These are phyloP conservation scores for Ophioninae sp. DNA, from an alignment of 2,888 invertebrate species.

Conservation along the genomic window DNA sequence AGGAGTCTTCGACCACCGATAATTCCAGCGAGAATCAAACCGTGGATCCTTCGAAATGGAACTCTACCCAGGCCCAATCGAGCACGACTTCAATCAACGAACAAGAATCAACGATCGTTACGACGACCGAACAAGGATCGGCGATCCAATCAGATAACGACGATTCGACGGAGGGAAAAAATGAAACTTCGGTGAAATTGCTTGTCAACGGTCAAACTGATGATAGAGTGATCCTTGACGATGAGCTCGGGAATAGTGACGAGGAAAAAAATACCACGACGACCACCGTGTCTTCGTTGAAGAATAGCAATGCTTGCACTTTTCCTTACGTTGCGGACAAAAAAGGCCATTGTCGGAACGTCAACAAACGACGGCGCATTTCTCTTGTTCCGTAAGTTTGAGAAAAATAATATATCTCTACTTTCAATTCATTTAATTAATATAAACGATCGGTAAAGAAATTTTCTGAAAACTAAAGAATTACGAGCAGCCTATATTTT, in stretches of 20 bases:
- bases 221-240: conserved; percentile 7
- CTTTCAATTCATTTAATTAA: too few relatives aligned
- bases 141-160: conserved; percentile 1
- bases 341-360: conserved; percentile 77
- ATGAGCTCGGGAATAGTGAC: conserved; percentile 12
- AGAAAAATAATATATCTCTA: background rate
- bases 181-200: conserved; percentile 26
- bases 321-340: conserved; percentile 75
- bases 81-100: conserved; percentile 1
- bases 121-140: background rate
- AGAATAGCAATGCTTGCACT: conserved; percentile 60
- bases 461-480: too few relatives aligned
- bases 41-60: conserved; percentile 42
- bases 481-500: too few relatives aligned
- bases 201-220: conserved; percentile 37
- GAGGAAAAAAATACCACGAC: background rate
- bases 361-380: conserved; percentile 68
- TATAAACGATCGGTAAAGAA: too few relatives aligned
- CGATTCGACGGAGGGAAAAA: conserved; percentile 11
- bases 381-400: conserved; percentile 75
- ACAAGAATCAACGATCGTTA: background rate
- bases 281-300: background rate
- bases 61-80: conserved; percentile 13
- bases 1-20: conserved; percentile 53
- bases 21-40: background rate